Conservation (phyloP, 2,113 vertebrate species). For the Thymallus thymallus region DNA sequence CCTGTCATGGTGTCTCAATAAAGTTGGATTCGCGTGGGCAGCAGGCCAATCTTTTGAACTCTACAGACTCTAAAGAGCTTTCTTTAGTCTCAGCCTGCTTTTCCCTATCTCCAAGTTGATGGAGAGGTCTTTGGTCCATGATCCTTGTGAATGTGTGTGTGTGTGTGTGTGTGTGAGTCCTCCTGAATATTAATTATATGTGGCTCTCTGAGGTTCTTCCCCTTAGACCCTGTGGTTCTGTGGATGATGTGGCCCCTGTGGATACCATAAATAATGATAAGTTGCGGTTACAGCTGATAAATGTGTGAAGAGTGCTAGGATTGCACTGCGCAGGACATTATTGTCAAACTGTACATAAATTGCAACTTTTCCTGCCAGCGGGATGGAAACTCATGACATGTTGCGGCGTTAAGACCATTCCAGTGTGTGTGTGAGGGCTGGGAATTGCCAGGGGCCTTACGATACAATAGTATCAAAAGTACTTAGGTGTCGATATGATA, state of each 20-base stretch:
- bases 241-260: slow-evolving; percentile 33
- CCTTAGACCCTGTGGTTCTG: background rate
- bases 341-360: slow-evolving; percentile 42
- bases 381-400: slow-evolving; percentile 29
- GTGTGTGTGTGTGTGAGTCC: background rate
- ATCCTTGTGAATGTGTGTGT: no score
- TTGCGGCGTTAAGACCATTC: slow-evolving; percentile 31
- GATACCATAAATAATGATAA: slow-evolving; percentile 43
- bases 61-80: slow-evolving; percentile 33
- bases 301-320: slow-evolving; percentile 43
- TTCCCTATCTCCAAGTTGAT: background rate
- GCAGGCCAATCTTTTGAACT: slow-evolving; percentile 37
- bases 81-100: no score
- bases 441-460: no score
- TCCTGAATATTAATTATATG: background rate
- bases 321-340: slow-evolving; percentile 31
- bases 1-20: slow-evolving; percentile 61
- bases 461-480: no score
- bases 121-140: background rate
- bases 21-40: slow-evolving; percentile 44
- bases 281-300: slow-evolving; percentile 34
- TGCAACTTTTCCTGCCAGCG: slow-evolving; percentile 25
- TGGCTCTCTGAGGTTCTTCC: slow-evolving; percentile 9
- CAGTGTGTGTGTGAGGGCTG: background rate
- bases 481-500: no score